These are phyloP conservation scores for Aptenodytes forsteri DNA, from an alignment of 2,113 vertebrate genomes.

Conservation along the genomic window DNA sequence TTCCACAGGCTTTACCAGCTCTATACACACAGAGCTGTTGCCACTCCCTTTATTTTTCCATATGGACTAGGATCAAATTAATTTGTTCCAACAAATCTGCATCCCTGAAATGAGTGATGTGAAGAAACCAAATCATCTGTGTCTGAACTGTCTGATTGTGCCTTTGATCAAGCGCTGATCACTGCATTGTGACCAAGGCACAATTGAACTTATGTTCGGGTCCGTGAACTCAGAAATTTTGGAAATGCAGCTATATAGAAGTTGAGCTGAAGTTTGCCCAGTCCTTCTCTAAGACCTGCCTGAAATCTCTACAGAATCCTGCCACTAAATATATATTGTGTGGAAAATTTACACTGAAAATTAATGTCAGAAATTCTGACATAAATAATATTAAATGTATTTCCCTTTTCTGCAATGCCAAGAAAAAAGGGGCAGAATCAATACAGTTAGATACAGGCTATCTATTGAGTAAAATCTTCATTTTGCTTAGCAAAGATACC, in stretches of 20 bases:
- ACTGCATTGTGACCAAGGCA: accelerated
- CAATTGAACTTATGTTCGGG: background rate
- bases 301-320: background rate
- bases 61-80: background rate
- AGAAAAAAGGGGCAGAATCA: background rate
- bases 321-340: background rate
- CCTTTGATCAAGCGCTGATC: background rate
- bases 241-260: background rate
- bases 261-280: background rate
- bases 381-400: background rate
- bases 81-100: background rate
- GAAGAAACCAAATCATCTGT: background rate
- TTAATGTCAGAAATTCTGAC: background rate
- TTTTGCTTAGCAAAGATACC: background rate
- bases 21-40: background rate
- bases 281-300: background rate
- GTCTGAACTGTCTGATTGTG: background rate
- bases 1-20: background rate
- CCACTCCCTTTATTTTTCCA: background rate
- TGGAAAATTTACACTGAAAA: background rate
- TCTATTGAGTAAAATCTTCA: background rate
- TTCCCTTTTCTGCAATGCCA: background rate
- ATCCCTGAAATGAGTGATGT: background rate
- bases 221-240: background rate
- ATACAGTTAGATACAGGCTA: background rate